phyloP scores from a whole-genome alignment of 1,140 invertebrate genomes.

The Eueides isabella region DNA sequence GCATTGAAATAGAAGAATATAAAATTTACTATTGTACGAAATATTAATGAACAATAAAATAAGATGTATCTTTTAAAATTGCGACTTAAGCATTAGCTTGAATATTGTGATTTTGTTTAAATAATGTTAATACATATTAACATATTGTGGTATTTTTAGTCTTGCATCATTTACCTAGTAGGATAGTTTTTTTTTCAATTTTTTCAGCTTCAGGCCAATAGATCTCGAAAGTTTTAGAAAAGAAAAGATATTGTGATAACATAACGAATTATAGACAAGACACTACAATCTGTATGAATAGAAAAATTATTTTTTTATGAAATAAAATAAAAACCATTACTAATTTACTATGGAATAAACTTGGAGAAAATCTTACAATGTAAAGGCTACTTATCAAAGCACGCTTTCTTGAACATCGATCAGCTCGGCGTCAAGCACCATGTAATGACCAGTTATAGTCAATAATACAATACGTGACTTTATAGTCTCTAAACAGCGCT shows the following conservation, averaged over 20 bases:
- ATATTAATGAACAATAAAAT: not conserved
- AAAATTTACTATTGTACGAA: not conserved
- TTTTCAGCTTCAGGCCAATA: no score
- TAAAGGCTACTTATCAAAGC: not conserved
- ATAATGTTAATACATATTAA: no score
- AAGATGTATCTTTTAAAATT: not conserved
- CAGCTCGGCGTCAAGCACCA: constrained; percentile 32
- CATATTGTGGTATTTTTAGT: no score
- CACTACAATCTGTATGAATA: no score
- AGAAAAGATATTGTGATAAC: no score
- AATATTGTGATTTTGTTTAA: no score
- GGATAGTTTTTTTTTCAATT: no score
- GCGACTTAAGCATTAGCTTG: no score
- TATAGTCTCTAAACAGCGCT: not conserved
- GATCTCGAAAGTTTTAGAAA: no score
- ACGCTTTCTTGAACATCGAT: constrained; percentile 38
- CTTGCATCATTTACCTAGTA: no score
- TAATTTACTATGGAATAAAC: not conserved
- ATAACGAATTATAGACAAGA: no score
- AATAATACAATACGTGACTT: not conserved
- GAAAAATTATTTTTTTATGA: no score
- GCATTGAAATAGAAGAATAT: not conserved
- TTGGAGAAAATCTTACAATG: not conserved
- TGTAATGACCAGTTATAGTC: constrained; percentile 36
- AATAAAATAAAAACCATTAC: not conserved